A percentile compares a stretch with the other conserved stretches of the same genome.
Conservation (phyloP, 2,113 vertebrate genomes). For the Chauna torquata region DNA sequence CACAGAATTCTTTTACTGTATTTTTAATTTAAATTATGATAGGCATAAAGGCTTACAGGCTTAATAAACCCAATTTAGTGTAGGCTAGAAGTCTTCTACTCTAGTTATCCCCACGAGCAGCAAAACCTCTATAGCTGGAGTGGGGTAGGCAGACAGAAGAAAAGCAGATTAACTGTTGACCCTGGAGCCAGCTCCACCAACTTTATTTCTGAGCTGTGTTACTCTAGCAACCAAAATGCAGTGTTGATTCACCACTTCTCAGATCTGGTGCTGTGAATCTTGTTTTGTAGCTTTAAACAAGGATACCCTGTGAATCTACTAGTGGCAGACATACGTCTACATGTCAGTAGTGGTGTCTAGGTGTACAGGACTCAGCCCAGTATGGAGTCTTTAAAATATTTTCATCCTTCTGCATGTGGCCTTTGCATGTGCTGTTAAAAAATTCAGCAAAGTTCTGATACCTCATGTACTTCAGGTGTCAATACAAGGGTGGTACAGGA, state of each 20-base stretch:
- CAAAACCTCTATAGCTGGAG: background rate
- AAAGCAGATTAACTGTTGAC: background rate
- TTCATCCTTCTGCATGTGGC: background rate
- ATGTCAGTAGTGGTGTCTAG: background rate
- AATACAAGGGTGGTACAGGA: background rate
- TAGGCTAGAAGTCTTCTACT: background rate
- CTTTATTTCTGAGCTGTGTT: background rate
- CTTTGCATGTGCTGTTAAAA: background rate
- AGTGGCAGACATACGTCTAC: background rate
- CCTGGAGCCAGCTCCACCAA: too few relatives aligned
- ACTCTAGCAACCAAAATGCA: background rate
- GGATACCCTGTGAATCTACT: background rate
- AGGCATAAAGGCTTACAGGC: background rate
- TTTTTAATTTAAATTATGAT: background rate
- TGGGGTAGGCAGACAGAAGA: background rate
- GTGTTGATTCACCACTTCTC: background rate
- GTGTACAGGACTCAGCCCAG: background rate
- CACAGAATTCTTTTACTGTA: background rate
- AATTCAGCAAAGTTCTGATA: background rate
- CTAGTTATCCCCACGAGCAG: background rate
- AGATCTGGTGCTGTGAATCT: background rate
- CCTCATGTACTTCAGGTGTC: background rate
- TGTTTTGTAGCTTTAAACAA: background rate
- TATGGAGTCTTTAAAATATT: background rate
- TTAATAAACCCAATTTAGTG: accelerated